A percentile compares a stretch with the other conserved stretches of the same genome.
Evolutionary conservation across 1,140 invertebrate genomes (phyloP).

Genomic region (Hesperophylax magnus): DNA sequence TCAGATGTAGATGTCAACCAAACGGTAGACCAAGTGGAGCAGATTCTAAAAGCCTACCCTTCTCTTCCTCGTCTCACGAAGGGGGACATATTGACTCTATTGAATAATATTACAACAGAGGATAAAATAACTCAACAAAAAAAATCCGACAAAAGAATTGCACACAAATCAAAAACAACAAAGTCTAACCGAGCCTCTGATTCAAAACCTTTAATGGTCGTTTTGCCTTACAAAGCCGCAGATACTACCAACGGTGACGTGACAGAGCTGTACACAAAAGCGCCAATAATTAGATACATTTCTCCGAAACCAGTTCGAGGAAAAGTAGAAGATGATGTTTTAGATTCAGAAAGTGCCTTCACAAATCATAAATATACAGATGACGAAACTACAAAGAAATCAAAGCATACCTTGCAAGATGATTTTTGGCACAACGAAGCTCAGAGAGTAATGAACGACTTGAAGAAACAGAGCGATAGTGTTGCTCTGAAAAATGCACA

Average conservation of each 20-base stretch:
- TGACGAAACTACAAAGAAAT: background rate
- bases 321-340: constrained; percentile 13
- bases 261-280: constrained; percentile 68
- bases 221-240: constrained; percentile 66
- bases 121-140: constrained; percentile 59
- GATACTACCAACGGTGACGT: constrained; percentile 60
- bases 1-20: constrained; percentile 62
- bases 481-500: background rate
- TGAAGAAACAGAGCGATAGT: constrained; percentile 36
- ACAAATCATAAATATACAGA: constrained; percentile 34
- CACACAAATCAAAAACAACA: background rate
- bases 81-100: constrained; percentile 73
- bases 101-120: constrained; percentile 73
- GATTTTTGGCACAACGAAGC: constrained; percentile 41
- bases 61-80: constrained; percentile 72
- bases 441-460: constrained; percentile 34
- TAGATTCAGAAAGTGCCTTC: background rate
- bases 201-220: constrained; percentile 64
- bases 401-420: background rate
- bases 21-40: constrained; percentile 75
- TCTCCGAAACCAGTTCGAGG: constrained; percentile 13
- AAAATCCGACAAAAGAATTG: background rate
- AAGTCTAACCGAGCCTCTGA: constrained; percentile 9
- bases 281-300: constrained; percentile 66
- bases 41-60: constrained; percentile 70